phyloP scores from a whole-genome alignment of 2,113 vertebrate genomes.

The Nothobranchius kuhntae region DNA sequence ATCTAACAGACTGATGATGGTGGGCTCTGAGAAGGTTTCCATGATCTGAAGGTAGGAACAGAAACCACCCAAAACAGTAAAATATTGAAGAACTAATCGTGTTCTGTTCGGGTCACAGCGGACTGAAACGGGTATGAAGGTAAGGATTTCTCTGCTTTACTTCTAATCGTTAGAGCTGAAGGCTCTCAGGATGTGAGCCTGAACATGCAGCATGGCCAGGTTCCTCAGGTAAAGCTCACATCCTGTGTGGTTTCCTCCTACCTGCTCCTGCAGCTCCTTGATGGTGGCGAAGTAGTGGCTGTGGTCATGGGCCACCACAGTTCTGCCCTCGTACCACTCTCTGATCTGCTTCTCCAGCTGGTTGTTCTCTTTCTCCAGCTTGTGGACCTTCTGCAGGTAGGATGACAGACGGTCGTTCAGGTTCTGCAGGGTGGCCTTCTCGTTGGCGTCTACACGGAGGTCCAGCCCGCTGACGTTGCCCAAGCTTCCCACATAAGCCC shows the following conservation, averaged over 20 bases:
- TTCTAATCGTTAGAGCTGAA: no score
- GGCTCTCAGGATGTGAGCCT: not conserved
- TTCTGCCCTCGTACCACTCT: conserved; percentile 61
- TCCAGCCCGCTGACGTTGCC: conserved; percentile 57
- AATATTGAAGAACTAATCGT: no score
- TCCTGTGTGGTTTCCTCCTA: conserved; percentile 30
- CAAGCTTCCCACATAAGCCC: conserved; percentile 13
- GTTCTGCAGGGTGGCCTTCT: conserved; percentile 80
- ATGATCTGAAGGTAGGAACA: no score
- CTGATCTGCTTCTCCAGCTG: conserved; percentile 71
- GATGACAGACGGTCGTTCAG: conserved; percentile 75
- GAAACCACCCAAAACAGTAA: no score
- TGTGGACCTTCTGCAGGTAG: conserved; percentile 76
- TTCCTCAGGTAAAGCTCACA: not conserved
- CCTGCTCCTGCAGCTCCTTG: conserved; percentile 68
- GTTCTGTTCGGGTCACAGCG: no score
- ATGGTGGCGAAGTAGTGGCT: conserved; percentile 62
- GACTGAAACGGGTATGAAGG: not conserved
- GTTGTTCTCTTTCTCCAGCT: conserved; percentile 70
- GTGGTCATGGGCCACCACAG: conserved; percentile 57
- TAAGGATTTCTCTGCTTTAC: no score
- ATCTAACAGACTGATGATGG: not conserved
- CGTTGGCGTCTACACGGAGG: conserved; percentile 59
- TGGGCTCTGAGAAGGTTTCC: no score
- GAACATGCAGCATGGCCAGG: not conserved